Percentiles rank a stretch among this genome's conserved stretches.
These are phyloP conservation scores for Rana temporaria DNA, from an alignment of 2,113 vertebrate genomes.

Conservation along the genomic window DNA sequence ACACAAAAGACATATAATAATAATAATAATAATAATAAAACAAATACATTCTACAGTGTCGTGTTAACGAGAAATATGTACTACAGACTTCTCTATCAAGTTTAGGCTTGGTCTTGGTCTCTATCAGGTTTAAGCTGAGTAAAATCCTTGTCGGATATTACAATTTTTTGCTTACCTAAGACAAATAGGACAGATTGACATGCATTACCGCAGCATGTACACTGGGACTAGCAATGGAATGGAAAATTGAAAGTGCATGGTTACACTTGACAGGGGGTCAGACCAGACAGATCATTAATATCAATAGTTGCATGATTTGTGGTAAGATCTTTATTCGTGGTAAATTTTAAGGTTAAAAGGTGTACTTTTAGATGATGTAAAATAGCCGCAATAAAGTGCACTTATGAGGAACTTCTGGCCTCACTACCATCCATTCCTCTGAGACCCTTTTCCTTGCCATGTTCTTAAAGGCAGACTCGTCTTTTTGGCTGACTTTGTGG, in stretches of 20 bases:
- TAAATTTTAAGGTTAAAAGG: constrained; percentile 61
- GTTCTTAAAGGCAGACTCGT: neutral
- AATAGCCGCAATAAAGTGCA: constrained; percentile 17
- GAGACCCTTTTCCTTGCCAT: constrained; percentile 24
- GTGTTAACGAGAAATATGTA: too few relatives aligned
- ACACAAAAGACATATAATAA: too few relatives aligned
- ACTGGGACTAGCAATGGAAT: constrained; percentile 30
- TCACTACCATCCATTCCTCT: neutral
- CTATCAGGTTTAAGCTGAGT: neutral
- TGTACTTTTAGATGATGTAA: constrained; percentile 54
- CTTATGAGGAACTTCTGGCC: constrained; percentile 57
- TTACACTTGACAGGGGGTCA: constrained; percentile 52
- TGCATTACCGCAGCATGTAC: constrained; percentile 31
- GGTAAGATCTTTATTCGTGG: constrained; percentile 53
- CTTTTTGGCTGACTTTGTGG: neutral
- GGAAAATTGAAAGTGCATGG: constrained; percentile 45
- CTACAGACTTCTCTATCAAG: neutral
- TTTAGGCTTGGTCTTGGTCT: neutral
- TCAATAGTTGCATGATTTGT: constrained; percentile 38
- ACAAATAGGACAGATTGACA: constrained; percentile 41
- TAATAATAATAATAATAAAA: too few relatives aligned
- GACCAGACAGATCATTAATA: constrained; percentile 47
- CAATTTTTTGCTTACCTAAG: constrained; percentile 29
- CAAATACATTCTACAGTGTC: too few relatives aligned
- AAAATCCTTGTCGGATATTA: constrained; percentile 7